These are phyloP conservation scores for Seira sanloemensis DNA, from an alignment of 2,888 invertebrate genomes.

Conservation along the genomic window DNA sequence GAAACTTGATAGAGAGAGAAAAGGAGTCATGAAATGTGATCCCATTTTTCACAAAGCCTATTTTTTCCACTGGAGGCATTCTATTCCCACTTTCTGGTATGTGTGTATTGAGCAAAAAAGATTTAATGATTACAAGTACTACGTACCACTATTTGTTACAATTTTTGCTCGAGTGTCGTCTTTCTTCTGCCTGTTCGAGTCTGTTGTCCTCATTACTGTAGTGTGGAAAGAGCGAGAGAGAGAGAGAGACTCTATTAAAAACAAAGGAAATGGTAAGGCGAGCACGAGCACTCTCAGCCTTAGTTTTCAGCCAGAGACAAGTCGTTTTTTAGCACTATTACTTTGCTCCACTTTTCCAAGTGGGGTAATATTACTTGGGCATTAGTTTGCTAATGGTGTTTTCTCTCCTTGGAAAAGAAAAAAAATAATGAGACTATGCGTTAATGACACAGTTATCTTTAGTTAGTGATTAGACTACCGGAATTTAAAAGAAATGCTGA, in stretches of 20 bases:
- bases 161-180: background rate
- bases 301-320: background rate
- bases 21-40: background rate
- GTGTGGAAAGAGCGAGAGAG: background rate
- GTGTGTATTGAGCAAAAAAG: background rate
- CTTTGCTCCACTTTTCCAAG: background rate
- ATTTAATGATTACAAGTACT: background rate
- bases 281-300: background rate
- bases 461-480: background rate
- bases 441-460: too few species aligned
- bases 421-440: background rate
- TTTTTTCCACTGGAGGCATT: background rate
- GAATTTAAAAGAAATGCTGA: background rate
- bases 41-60: background rate
- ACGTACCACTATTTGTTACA: background rate
- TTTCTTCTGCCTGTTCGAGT: background rate
- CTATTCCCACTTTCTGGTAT: background rate
- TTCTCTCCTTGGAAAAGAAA: background rate
- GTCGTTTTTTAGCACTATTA: background rate
- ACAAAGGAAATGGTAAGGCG: background rate
- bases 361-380: background rate
- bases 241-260: background rate
- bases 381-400: background rate
- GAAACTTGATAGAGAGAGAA: background rate
- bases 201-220: background rate